These are phyloP conservation scores for Brachyptera putata DNA, from an alignment of 2,888 invertebrate species.

Conservation along the genomic window DNA sequence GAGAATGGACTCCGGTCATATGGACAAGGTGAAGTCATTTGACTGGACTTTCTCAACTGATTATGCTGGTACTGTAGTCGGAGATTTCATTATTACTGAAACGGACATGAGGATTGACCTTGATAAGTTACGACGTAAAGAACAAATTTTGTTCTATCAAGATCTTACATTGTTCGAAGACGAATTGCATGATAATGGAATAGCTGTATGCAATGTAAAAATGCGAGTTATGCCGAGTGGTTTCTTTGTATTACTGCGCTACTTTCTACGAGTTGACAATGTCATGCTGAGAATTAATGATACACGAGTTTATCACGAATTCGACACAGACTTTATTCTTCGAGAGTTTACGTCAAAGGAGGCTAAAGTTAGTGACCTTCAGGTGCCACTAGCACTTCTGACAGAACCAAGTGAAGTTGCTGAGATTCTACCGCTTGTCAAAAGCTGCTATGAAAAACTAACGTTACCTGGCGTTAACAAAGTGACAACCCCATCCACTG, in stretches of 20 bases:
- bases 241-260: constrained; percentile 85
- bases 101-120: constrained; percentile 79
- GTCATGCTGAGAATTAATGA: constrained; percentile 85
- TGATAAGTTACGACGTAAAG: constrained; percentile 80
- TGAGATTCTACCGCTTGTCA: constrained; percentile 57
- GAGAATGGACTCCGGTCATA: constrained; percentile 57
- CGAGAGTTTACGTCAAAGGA: constrained; percentile 80
- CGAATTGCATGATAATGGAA: constrained; percentile 96
- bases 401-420: constrained; percentile 66
- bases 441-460: constrained; percentile 48
- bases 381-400: constrained; percentile 57
- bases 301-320: constrained; percentile 79
- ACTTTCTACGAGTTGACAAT: constrained; percentile 91
- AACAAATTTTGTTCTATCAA: constrained; percentile 90
- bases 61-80: constrained; percentile 76
- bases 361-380: constrained; percentile 63
- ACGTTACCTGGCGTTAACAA: constrained; percentile 35
- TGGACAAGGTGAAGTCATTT: constrained; percentile 75
- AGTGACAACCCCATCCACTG: not conserved
- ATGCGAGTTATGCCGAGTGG: constrained; percentile 97
- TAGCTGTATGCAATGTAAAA: constrained; percentile 85
- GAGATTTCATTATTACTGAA: constrained; percentile 54
- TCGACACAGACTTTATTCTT: constrained; percentile 70
- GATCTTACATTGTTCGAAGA: constrained; percentile 95
- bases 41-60: constrained; percentile 97